These are phyloP conservation scores for Diplogasteroides magnus DNA, from an alignment of 1,140 invertebrate genomes.

Conservation along the genomic window DNA sequence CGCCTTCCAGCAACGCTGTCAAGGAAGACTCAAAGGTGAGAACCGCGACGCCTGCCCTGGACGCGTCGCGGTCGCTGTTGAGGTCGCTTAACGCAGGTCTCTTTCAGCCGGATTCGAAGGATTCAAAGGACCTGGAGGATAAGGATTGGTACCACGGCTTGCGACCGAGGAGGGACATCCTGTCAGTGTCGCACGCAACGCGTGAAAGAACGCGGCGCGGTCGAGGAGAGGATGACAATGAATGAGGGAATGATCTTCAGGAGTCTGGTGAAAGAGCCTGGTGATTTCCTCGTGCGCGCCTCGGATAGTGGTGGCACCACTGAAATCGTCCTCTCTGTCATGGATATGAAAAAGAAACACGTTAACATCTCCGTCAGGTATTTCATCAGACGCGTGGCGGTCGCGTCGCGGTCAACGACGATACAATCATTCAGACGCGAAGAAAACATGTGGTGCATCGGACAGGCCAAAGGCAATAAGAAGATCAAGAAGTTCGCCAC, in stretches of 20 bases:
- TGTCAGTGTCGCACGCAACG: conserved; percentile 57
- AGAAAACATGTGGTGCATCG: neutral
- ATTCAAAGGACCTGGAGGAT: conserved; percentile 15
- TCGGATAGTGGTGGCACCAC: neutral
- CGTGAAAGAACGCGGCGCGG: neutral
- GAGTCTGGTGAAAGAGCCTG: neutral
- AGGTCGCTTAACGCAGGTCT: too few relatives aligned
- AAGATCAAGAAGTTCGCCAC: neutral
- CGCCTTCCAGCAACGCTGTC: too few relatives aligned
- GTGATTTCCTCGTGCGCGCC: neutral
- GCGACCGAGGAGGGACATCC: conserved; percentile 6
- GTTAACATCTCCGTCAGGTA: neutral
- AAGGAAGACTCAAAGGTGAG: too few relatives aligned
- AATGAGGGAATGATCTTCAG: neutral
- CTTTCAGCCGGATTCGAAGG: too few relatives aligned
- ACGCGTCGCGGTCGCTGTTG: too few relatives aligned
- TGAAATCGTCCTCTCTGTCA: neutral
- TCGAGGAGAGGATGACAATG: neutral
- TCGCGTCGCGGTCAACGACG: neutral
- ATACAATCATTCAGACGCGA: too few relatives aligned
- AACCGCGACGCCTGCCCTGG: too few relatives aligned
- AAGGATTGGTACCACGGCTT: conserved; percentile 21
- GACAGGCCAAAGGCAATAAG: neutral
- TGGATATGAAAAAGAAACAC: neutral
- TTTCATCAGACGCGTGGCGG: neutral